Evolutionary conservation across 2,888 invertebrate genomes (phyloP), one percentile per base, ranked within the genome.

Genomic region (Crossocerus cetratus): DNA sequence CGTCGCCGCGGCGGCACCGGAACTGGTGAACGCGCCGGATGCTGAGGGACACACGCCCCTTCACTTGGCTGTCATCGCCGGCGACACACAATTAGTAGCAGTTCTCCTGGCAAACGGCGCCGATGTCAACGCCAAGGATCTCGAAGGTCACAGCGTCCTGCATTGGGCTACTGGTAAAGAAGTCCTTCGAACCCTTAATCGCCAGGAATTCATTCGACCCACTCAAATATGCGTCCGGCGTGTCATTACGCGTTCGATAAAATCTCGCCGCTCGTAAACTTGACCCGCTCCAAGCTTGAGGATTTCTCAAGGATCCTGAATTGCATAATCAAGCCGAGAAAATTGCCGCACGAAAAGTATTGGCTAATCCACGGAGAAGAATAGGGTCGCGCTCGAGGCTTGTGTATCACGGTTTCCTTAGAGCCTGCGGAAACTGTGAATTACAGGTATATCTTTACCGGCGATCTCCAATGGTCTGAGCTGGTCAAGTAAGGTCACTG

Each of bases 91-190:
- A 18, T 92, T 97, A 81, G 95, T 98, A 75, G 96, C 96, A 84
- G 95, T 96, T 72, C 92, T 99, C 68, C 92, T 98, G 64, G 95
- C 96, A 54, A 95, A 96, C 82, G 96, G 96, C 53, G 98, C 98
- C 8, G 96, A 98, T 87, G 94, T 98, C 78, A 95, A 96, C 90
- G 95, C 96, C 57, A 93, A 96, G 80, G 99, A 99, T 90, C 94
- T 96, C 85, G 99, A 99, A 89, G 95, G 96, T 72, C 99, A 99
- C 90, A 97, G 98, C 2, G 96, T 97, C 57, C 95, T 99, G 11
- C 99, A 99, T 90, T 99, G 99, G 99, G 98, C 99, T 18, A 98
- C 98, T 79, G 99, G 98, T 98, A 90, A 74, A 32, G 11, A 32
- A 32, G 32, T 32, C 32, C 32, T 32, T 32, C 32, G 11, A 8